Conservation (phyloP, 2,888 invertebrate genomes). For the Orchesella flavescens region DNA sequence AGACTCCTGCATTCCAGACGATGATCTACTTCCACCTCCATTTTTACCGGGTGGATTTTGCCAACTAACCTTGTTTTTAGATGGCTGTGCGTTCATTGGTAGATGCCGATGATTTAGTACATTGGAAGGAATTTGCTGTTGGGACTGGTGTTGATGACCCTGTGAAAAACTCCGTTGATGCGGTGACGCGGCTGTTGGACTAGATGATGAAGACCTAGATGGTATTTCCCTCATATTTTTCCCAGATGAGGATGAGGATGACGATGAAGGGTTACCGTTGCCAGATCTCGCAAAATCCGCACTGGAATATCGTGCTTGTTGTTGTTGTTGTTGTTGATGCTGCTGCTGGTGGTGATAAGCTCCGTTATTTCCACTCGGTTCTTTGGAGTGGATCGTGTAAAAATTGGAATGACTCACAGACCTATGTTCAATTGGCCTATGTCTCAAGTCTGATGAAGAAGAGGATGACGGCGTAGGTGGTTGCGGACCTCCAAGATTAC, state of each 20-base stretch:
- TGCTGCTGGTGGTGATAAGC: slow-evolving; percentile 31
- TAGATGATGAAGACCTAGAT: slow-evolving; percentile 32
- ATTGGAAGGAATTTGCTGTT: slow-evolving; percentile 32
- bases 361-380: slow-evolving; percentile 6
- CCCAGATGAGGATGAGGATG: not conserved
- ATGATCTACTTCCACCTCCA: not conserved
- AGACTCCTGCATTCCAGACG: slow-evolving; percentile 52
- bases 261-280: not conserved
- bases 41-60: slow-evolving; percentile 13
- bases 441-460: not conserved
- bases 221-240: slow-evolving; percentile 51
- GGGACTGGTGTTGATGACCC: slow-evolving; percentile 9
- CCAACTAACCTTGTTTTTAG: slow-evolving; percentile 41
- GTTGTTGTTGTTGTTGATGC: slow-evolving; percentile 24
- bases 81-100: slow-evolving; percentile 26
- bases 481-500: slow-evolving; percentile 10
- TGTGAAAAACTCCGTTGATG: slow-evolving; percentile 23
- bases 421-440: slow-evolving; percentile 41
- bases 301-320: slow-evolving; percentile 43
- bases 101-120: slow-evolving; percentile 29
- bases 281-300: slow-evolving; percentile 41
- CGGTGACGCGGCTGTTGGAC: slow-evolving; percentile 6
- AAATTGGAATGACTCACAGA: slow-evolving; percentile 30
- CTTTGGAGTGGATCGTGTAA: slow-evolving; percentile 21
- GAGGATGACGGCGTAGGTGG: not conserved